Conservation (phyloP, 1,140 invertebrate species). For the Ceratitis capitata region DNA sequence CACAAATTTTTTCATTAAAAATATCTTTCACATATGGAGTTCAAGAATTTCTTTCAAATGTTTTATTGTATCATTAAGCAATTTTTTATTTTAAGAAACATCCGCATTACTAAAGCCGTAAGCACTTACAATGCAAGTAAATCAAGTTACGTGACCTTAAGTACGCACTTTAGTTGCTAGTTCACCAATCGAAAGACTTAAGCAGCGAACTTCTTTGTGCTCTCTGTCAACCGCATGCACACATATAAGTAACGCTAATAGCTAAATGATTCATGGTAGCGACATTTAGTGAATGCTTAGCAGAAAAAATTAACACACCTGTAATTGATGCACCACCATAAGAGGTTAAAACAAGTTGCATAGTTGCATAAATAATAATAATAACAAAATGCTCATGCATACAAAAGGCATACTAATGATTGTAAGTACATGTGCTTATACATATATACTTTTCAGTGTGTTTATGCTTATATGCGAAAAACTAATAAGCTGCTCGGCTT, state of each 20-base stretch:
- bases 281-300: not conserved
- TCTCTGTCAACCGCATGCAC: too few species aligned
- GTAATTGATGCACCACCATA: constrained; percentile 10
- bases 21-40: too few species aligned
- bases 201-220: not conserved
- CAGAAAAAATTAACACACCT: constrained; percentile 29
- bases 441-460: not conserved
- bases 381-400: not conserved
- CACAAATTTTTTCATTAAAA: too few species aligned
- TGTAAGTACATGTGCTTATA: not conserved
- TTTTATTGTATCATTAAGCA: too few species aligned
- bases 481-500: not conserved
- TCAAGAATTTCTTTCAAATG: too few species aligned
- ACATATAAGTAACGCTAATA: not conserved
- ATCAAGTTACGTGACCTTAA: too few species aligned
- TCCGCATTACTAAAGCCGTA: too few species aligned
- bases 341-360: constrained; percentile 19
- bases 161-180: not conserved
- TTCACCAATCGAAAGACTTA: not conserved
- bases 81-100: too few species aligned
- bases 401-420: not conserved
- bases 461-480: not conserved
- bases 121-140: too few species aligned
- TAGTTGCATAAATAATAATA: constrained; percentile 25
- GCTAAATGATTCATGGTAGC: not conserved